Conservation (phyloP, 64 coral and sea anemone species). For the Catalaphyllia jardinei region DNA sequence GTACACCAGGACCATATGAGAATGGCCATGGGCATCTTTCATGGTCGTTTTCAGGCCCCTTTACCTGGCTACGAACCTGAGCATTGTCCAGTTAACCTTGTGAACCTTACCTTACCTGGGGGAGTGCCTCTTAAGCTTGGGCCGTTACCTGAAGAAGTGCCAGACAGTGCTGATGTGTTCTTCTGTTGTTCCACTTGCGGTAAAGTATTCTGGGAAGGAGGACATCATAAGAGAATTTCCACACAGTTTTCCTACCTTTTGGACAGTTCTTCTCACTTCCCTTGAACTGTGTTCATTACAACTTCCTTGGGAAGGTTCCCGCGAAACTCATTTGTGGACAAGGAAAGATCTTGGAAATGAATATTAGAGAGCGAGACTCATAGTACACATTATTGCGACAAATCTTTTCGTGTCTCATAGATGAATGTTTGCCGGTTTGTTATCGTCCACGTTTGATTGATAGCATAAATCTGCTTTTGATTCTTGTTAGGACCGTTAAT, state of each 20-base stretch:
- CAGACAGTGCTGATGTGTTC: slow-evolving; percentile 62
- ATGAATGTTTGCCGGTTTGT: no score
- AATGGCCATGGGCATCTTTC: slow-evolving; percentile 60
- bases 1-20: slow-evolving; percentile 70
- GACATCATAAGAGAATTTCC: slow-evolving; percentile 76
- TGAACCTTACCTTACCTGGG: slow-evolving; percentile 53
- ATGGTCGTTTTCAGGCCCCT: slow-evolving; percentile 6
- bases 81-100: slow-evolving; percentile 62
- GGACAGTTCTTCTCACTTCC: slow-evolving; percentile 7
- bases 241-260: slow-evolving; percentile 84
- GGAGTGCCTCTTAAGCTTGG: slow-evolving; percentile 80
- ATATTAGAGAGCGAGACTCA: no score
- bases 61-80: slow-evolving; percentile 20
- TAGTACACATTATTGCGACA: no score
- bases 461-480: no score
- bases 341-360: no score
- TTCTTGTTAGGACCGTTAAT: no score
- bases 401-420: no score
- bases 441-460: no score
- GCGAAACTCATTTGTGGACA: no score
- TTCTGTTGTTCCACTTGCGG: slow-evolving; percentile 84
- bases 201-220: slow-evolving; percentile 96
- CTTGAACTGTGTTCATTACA: no score
- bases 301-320: no score
- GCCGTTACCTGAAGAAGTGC: slow-evolving; percentile 55